A percentile compares a stretch with the other conserved stretches of the same genome.
Evolutionary conservation across 1,140 invertebrate species (phyloP).

Genomic region (Hylaeus anthracinus): DNA sequence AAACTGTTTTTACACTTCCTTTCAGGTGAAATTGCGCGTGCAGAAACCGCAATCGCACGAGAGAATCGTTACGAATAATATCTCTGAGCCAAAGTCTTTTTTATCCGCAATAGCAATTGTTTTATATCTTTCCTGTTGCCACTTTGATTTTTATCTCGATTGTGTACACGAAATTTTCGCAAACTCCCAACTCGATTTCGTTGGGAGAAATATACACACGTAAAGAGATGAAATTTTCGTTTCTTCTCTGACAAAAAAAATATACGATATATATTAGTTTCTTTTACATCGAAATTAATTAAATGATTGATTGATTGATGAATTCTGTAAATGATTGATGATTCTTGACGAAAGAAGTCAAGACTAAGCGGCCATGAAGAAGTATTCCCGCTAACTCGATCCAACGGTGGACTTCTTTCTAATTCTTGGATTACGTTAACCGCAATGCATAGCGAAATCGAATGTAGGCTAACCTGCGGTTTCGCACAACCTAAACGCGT

Average conservation of each 20-base stretch:
- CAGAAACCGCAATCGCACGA: conserved; percentile 13
- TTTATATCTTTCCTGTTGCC: not conserved
- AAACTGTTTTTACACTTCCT: not conserved
- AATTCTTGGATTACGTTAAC: conserved; percentile 38
- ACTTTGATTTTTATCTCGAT: not conserved
- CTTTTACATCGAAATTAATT: no score
- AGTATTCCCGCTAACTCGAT: conserved; percentile 28
- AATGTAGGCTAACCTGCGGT: conserved; percentile 45
- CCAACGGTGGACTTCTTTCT: conserved; percentile 23
- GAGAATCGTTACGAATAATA: conserved; percentile 32
- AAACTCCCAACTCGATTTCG: not conserved
- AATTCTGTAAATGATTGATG: no score
- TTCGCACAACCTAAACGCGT: conserved; percentile 14
- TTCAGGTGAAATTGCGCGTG: conserved; percentile 37
- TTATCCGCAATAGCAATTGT: conserved; percentile 17
- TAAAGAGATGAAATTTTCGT: no score
- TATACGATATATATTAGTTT: no score
- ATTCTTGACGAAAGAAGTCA: not conserved
- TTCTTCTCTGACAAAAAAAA: no score
- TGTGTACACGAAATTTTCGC: not conserved
- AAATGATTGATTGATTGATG: not conserved
- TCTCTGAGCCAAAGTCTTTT: conserved; percentile 25
- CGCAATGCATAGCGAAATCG: conserved; percentile 30
- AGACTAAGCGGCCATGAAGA: conserved; percentile 24
- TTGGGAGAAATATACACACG: not conserved